A percentile compares a stretch with the other conserved stretches of the same genome.
Conservation (phyloP, 2,113 vertebrate species). For the Paraplagusia blochii region DNA sequence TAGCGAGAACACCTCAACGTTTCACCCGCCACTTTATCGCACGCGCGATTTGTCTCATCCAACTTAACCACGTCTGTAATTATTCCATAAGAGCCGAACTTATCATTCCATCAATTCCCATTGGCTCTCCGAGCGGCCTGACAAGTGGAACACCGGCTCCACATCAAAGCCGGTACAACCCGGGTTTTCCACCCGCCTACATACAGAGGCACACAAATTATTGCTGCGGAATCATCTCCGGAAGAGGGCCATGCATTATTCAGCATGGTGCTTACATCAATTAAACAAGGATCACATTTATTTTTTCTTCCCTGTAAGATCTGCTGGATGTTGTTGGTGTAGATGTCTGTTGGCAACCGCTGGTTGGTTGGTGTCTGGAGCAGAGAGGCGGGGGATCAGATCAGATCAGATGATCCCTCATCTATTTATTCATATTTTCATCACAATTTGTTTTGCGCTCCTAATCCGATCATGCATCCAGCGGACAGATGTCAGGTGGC, state of each 20-base stretch:
- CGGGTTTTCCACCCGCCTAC: slow-evolving; percentile 1
- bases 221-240: slow-evolving; percentile 3
- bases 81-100: slow-evolving; percentile 35
- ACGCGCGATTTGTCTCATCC: slow-evolving; percentile 6
- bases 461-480: slow-evolving; percentile 57
- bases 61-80: slow-evolving; percentile 48
- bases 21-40: slow-evolving; percentile 29
- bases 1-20: slow-evolving; percentile 10
- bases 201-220: slow-evolving; percentile 10
- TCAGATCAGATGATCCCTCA: slow-evolving; percentile 44
- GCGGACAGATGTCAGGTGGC: slow-evolving; percentile 71
- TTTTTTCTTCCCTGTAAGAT: slow-evolving; percentile 12
- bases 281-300: slow-evolving; percentile 45
- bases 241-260: slow-evolving; percentile 55
- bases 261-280: slow-evolving; percentile 48
- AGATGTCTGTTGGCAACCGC: slow-evolving; percentile 60
- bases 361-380: slow-evolving; percentile 39
- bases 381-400: slow-evolving; percentile 19
- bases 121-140: slow-evolving; percentile 33
- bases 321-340: slow-evolving; percentile 21
- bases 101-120: slow-evolving; percentile 46
- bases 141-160: slow-evolving; percentile 23
- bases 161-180: slow-evolving; percentile 23
- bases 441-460: slow-evolving; percentile 21
- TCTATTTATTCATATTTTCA: slow-evolving; percentile 26